Conservation (phyloP, 2,797 vertebrate species). For the Champsocephalus esox region DNA sequence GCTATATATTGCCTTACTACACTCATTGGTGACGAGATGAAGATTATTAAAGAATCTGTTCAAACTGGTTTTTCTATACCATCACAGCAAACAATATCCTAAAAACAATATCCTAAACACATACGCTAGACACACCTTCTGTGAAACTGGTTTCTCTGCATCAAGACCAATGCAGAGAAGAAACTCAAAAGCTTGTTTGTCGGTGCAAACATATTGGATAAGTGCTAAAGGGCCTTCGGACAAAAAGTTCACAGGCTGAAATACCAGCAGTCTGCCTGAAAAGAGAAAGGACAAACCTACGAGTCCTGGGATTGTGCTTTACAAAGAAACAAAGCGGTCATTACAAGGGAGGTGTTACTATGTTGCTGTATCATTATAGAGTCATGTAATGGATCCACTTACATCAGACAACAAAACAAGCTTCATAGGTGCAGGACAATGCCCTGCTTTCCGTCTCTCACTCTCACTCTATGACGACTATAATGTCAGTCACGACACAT, state of each 20-base stretch:
- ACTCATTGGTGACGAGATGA: not conserved
- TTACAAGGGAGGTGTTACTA: conserved; percentile 40
- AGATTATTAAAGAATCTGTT: conserved; percentile 18
- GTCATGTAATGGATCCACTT: conserved; percentile 53
- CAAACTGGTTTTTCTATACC: conserved; percentile 43
- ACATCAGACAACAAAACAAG: conserved; percentile 47
- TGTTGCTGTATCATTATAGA: conserved; percentile 47
- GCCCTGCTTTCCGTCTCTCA: conserved; percentile 22
- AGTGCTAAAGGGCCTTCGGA: conserved; percentile 9
- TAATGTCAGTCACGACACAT: conserved; percentile 27
- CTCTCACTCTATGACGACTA: conserved; percentile 37
- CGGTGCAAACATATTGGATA: conserved; percentile 44
- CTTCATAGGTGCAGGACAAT: not conserved
- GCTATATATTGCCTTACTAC: no score
- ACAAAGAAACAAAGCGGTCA: conserved; percentile 34
- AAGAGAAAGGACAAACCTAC: conserved; percentile 9
- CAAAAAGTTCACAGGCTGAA: conserved; percentile 31
- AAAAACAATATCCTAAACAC: conserved; percentile 52
- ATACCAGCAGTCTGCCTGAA: conserved; percentile 8
- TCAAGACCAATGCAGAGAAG: conserved; percentile 45
- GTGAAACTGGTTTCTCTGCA: conserved; percentile 77
- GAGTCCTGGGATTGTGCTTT: conserved; percentile 5
- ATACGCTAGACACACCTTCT: conserved; percentile 57
- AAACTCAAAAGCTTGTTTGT: conserved; percentile 30
- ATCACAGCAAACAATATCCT: conserved; percentile 46